Evolutionary conservation across 2,797 vertebrate genomes (phyloP), one percentile per base, ranked within the genome.

Genomic region (Phataginus tricuspis): DNA sequence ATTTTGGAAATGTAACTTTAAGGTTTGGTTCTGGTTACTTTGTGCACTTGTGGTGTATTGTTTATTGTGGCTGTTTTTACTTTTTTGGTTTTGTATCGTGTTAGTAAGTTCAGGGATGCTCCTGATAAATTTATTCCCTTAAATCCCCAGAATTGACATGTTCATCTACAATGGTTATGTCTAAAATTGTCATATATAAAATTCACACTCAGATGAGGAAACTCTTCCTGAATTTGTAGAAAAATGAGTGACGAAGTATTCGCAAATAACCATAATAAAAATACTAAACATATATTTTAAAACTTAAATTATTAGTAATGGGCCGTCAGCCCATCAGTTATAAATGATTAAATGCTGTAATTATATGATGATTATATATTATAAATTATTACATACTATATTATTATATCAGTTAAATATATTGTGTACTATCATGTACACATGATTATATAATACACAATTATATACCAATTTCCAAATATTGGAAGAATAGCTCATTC

Each of bases 301-400:
- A 93, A 79, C 29, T 18, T 53, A 78, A 88, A 71, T 89, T 86
- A 75, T n/a, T 74, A 85, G 45, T 53, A 91, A 42, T 21, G 83
- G 42, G 10, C 37, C 87, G 79, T 89, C 21, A 84, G 53, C 1
- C 21, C 27, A 74, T 69, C 14, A 86, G 61, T 71, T 86, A 71
- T 4, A 83, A 34, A 49, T 25, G 49, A 55, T 63, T 66, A 51
- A 82, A 64, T 42, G 86, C n/a, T 51, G 34, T 16, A 49, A 72
- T 31, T 66, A 18, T 27, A 75, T 45, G 18, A 71, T 61, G 42
- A 68, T 69, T 57, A 53, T 25, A 29, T 66, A 53, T 61, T 49
- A 53, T 25, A 29, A 57, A 53, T 55, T n/a, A 59, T 57, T 66
- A 34, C n/a, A 79, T 25, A 51, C 8, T 66, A 78, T 14, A 66